Evolutionary conservation across 2,888 invertebrate species (phyloP).

Genomic region (Lasioglossum leucozonium): DNA sequence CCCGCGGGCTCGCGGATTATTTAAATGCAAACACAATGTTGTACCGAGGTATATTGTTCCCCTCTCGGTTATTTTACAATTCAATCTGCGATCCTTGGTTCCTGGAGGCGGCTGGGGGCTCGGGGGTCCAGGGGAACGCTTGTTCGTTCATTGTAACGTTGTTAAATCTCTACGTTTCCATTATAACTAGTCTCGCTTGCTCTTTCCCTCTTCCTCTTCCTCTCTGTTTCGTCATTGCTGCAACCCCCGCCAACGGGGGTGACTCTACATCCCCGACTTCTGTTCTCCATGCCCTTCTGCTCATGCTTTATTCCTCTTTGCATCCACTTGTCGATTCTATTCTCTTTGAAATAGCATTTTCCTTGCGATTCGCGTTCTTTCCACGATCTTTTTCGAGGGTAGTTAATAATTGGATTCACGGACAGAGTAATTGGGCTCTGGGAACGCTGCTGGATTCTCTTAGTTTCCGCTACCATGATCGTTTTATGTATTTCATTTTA

Average conservation of each 20-base stretch:
- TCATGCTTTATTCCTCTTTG: conserved; percentile 36
- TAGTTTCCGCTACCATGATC: neutral
- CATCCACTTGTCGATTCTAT: conserved; percentile 49
- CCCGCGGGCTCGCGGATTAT: conserved; percentile 81
- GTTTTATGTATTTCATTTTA: neutral
- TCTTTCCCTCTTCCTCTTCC: neutral
- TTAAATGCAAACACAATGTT: conserved; percentile 84
- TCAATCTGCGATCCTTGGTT: conserved; percentile 80
- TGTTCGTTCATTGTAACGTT: conserved; percentile 81
- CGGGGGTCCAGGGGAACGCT: conserved; percentile 29
- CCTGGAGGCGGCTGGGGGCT: conserved; percentile 46
- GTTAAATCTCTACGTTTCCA: conserved; percentile 82
- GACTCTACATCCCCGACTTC: neutral
- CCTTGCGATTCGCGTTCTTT: neutral
- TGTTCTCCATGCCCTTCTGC: conserved; percentile 1
- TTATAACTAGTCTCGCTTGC: conserved; percentile 72
- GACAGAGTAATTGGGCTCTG: neutral
- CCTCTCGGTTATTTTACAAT: conserved; percentile 83
- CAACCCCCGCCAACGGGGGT: conserved; percentile 8
- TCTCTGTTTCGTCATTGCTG: conserved; percentile 42
- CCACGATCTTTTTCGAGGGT: neutral
- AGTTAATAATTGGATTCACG: neutral
- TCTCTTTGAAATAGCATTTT: neutral
- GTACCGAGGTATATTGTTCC: conserved; percentile 81
- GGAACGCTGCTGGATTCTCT: neutral